phyloP scores from a whole-genome alignment of 30 jellyfish, hydroid and myxozoan genomes.

The Aurelia sp. region DNA sequence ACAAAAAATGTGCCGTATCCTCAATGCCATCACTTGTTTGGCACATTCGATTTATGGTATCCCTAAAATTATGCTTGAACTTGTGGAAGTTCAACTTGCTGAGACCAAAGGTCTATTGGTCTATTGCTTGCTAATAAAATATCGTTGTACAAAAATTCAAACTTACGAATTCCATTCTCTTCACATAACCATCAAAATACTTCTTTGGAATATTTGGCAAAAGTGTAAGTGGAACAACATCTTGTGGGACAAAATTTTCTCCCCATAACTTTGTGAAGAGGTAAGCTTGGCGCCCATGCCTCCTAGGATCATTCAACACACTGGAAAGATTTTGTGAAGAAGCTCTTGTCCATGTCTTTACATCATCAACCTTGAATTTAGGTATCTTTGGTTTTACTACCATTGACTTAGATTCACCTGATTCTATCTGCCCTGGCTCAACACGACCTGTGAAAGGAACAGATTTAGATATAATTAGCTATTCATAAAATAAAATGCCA shows the following conservation, averaged over 20 bases:
- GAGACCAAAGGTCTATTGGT: too few species aligned
- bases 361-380: constrained; percentile 63
- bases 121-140: not conserved
- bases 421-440: constrained; percentile 26
- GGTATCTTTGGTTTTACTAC: constrained; percentile 62
- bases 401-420: constrained; percentile 32
- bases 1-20: too few species aligned
- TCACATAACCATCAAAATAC: constrained; percentile 78
- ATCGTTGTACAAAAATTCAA: not conserved
- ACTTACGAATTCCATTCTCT: constrained; percentile 95
- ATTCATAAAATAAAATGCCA: too few species aligned
- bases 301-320: constrained; percentile 93
- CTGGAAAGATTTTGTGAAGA: constrained; percentile 96
- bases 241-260: constrained; percentile 86
- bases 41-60: too few species aligned
- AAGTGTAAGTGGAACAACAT: constrained; percentile 92
- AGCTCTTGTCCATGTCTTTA: constrained; percentile 82
- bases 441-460: constrained; percentile 46
- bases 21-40: too few species aligned
- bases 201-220: constrained; percentile 87
- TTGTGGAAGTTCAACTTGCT: too few species aligned
- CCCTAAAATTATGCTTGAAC: too few species aligned
- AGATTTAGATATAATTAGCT: too few species aligned
- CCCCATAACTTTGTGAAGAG: constrained; percentile 97
- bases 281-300: constrained; percentile 83